These are phyloP conservation scores for Amphimedon queenslandica DNA, from an alignment of 37 sponge, comb jelly and placozoan species.

Conservation along the genomic window DNA sequence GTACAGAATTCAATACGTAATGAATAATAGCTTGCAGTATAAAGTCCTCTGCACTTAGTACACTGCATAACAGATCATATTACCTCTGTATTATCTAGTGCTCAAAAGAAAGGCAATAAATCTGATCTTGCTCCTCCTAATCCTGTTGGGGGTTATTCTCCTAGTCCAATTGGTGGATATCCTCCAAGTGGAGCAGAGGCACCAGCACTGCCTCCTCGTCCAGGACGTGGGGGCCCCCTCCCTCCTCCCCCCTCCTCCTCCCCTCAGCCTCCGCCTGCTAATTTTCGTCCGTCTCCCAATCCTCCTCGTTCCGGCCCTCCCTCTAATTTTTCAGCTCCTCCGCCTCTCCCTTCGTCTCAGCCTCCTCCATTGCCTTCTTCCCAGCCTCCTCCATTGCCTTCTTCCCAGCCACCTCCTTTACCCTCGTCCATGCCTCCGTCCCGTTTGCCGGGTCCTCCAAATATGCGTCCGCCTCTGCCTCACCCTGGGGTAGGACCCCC, in stretches of 20 bases:
- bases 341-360: not conserved
- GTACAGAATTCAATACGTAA: no score
- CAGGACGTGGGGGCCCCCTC: not conserved
- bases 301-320: not conserved
- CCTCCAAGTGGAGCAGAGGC: not conserved
- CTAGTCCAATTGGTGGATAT: no score
- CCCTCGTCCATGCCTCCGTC: not conserved
- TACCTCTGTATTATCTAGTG: no score
- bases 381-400: not conserved
- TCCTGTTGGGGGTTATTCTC: no score
- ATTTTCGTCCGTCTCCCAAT: not conserved
- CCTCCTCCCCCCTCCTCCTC: constrained; percentile 1
- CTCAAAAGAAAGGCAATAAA: no score
- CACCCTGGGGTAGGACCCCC: no score
- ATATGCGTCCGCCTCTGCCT: not conserved
- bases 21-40: no score
- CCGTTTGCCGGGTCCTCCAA: no score
- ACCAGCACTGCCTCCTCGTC: not conserved
- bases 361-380: not conserved
- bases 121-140: no score
- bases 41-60: no score
- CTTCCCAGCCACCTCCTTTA: not conserved
- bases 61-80: no score
- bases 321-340: not conserved
- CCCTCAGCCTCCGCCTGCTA: not conserved